Evolutionary conservation across 2,888 invertebrate genomes (phyloP), one percentile per base, ranked within the genome.

Genomic region (Apoderus coryli): DNA sequence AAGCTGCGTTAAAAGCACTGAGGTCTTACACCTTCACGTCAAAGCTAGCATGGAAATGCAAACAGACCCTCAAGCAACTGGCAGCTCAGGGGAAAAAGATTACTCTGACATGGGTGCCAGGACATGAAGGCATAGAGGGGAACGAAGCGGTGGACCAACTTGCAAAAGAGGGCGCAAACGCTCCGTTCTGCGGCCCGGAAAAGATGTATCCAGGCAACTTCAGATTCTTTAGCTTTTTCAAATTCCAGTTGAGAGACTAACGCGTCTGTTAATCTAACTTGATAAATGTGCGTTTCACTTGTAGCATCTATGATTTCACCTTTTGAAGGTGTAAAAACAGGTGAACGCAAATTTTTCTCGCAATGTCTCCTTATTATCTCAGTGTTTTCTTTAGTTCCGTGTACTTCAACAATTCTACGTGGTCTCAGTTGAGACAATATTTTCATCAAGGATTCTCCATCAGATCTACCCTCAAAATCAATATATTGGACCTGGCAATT

Each of bases 151-250:
- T n/a, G n/a, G n/a, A n/a, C n/a, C n/a, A n/a, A n/a, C n/a, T n/a
- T n/a, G n/a, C n/a, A n/a, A n/a, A n/a, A n/a, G n/a, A n/a, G n/a
- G n/a, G n/a, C n/a, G n/a, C n/a, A n/a, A n/a, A n/a, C n/a, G n/a
- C n/a, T n/a, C n/a, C n/a, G n/a, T n/a, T n/a, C n/a, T n/a, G n/a
- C n/a, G n/a, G n/a, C n/a, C n/a, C n/a, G n/a, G n/a, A n/a, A n/a
- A n/a, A n/a, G n/a, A n/a, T n/a, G n/a, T n/a, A 98, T 66, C 95
- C 95, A 98, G 1, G 95, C 88, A n/a, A 98, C 72, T 57, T 96
- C 95, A 0, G 86, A 78, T 47, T 89, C 88, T 42, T 79, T 80
- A 25, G 78, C 77, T 48, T 75, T 75, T 37, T 85, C 77, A 63
- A 95, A 90, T 39, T 76, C 69, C 33, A 96, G 58, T 5, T 82